These are phyloP conservation scores for Perca fluviatilis DNA, from an alignment of 2,113 vertebrate species.

Conservation along the genomic window DNA sequence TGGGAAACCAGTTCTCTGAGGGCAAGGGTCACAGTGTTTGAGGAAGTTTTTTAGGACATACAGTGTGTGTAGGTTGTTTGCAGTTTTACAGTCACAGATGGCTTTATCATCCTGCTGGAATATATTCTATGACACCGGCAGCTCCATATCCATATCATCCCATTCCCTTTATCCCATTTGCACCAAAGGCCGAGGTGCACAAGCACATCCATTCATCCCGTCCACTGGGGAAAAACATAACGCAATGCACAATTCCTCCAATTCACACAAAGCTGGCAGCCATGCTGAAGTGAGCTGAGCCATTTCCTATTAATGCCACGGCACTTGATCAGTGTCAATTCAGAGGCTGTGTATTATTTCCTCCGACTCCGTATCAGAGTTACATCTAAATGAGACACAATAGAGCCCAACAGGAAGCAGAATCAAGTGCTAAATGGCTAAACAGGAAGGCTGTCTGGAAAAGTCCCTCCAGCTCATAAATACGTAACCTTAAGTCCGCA, in stretches of 20 bases:
- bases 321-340: conserved; percentile 40
- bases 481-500: conserved; percentile 50
- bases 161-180: conserved; percentile 29
- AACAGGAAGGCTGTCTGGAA: conserved; percentile 69
- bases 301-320: conserved; percentile 50
- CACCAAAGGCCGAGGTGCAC: conserved; percentile 44
- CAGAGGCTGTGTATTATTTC: conserved; percentile 34
- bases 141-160: conserved; percentile 11
- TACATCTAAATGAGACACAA: conserved; percentile 67
- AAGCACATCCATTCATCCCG: conserved; percentile 68
- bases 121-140: neutral
- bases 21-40: neutral
- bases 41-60: neutral
- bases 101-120: neutral
- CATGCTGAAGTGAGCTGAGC: conserved; percentile 29
- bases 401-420: conserved; percentile 57
- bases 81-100: neutral
- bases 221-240: conserved; percentile 59
- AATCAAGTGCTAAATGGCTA: conserved; percentile 55
- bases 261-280: conserved; percentile 67
- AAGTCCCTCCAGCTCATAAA: conserved; percentile 62
- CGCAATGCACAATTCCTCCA: conserved; percentile 63
- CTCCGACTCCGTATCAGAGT: conserved; percentile 34
- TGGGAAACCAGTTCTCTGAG: neutral
- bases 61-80: neutral